Conservation (phyloP, 2,797 vertebrate genomes). For the Sphaeramia orbicularis region DNA sequence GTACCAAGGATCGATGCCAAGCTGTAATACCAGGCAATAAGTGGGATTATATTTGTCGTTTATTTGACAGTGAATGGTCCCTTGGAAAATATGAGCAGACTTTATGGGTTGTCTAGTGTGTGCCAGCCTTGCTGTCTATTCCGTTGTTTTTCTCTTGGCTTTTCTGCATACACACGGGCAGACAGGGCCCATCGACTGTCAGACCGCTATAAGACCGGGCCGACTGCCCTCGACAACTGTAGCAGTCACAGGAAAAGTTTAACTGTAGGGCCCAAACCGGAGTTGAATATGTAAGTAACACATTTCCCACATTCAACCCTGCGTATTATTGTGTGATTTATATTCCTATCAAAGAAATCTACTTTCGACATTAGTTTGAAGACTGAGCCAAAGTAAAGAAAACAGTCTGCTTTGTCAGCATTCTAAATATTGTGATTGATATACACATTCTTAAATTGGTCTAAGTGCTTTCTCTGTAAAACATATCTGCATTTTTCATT, state of each 20-base stretch:
- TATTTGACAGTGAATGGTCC: constrained; percentile 71
- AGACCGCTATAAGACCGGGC: constrained; percentile 28
- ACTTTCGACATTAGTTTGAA: constrained; percentile 15
- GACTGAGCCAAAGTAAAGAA: constrained; percentile 8
- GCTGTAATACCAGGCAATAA: constrained; percentile 61
- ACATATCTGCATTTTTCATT: constrained; percentile 56
- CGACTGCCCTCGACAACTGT: constrained; percentile 13
- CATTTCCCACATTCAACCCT: constrained; percentile 13
- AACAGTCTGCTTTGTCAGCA: constrained; percentile 11
- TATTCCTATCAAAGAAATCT: constrained; percentile 1
- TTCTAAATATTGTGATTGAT: constrained; percentile 35
- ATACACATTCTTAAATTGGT: constrained; percentile 28
- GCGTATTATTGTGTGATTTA: constrained; percentile 14
- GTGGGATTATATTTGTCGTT: constrained; percentile 68
- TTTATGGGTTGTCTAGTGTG: constrained; percentile 60
- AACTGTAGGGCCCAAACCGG: background rate
- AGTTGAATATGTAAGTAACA: constrained; percentile 17
- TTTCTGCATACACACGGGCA: constrained; percentile 29
- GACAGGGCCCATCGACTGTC: constrained; percentile 41
- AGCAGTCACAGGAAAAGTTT: constrained; percentile 1
- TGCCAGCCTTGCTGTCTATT: constrained; percentile 60
- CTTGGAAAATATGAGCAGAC: constrained; percentile 62
- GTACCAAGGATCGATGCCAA: constrained; percentile 66
- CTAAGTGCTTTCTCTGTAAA: constrained; percentile 41
- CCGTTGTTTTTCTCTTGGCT: constrained; percentile 39